Evolutionary conservation across 2,797 vertebrate species (phyloP).

Genomic region (Oreortyx pictus): DNA sequence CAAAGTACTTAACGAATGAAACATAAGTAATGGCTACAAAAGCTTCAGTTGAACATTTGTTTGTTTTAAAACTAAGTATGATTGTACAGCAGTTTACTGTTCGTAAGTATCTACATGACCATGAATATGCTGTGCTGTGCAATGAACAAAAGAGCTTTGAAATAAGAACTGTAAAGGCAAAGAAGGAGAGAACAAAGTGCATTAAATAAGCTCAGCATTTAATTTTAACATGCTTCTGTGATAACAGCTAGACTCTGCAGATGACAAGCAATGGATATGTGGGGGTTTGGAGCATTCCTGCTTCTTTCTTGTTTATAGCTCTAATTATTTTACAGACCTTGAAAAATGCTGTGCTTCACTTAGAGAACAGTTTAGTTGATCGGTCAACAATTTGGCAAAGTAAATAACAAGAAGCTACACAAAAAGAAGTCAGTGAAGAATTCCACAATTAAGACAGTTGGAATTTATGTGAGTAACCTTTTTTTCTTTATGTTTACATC

Average conservation of each 20-base stretch:
- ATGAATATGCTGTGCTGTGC: slow-evolving; percentile 9
- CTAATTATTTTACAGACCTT: slow-evolving; percentile 71
- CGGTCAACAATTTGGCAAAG: background rate
- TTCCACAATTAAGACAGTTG: background rate
- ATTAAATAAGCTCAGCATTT: slow-evolving; percentile 55
- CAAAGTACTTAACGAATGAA: background rate
- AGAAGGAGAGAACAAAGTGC: slow-evolving; percentile 25
- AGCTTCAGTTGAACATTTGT: background rate
- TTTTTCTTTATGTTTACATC: background rate
- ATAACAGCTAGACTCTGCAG: slow-evolving; percentile 39
- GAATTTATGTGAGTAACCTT: background rate
- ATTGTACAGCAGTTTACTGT: slow-evolving; percentile 16
- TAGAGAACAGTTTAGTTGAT: slow-evolving; percentile 50
- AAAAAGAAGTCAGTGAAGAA: background rate
- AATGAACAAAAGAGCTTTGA: slow-evolving; percentile 38
- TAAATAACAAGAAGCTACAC: slow-evolving; percentile 16
- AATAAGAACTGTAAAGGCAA: slow-evolving; percentile 10
- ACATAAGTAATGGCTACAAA: background rate
- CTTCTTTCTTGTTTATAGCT: slow-evolving; percentile 40
- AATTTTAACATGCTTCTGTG: slow-evolving; percentile 58
- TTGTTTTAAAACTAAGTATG: slow-evolving; percentile 12
- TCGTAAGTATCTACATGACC: slow-evolving; percentile 8
- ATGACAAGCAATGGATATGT: slow-evolving; percentile 70
- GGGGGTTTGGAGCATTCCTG: slow-evolving; percentile 45
- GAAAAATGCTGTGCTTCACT: slow-evolving; percentile 49